Base-by-base conservation (phyloP, 2,888 invertebrate species). In the Andricus quercusramuli region DNA sequence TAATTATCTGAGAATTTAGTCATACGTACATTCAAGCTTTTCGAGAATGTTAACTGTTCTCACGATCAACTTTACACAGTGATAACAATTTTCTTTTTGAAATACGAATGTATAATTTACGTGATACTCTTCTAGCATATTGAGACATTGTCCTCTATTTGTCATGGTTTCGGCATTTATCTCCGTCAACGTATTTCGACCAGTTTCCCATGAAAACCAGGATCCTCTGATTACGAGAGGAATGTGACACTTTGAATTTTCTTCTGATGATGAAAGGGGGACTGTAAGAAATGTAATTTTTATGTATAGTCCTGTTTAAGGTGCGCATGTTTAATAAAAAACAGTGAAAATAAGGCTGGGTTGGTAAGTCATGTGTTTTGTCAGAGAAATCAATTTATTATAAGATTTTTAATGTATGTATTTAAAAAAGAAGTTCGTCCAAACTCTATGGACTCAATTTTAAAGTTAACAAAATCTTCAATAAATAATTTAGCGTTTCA, bases 191-290 rank as follows among this genome's bases (percentile, higher is more conserved):
- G 97, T 97, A 88, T 97, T 97, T 88, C 94, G 94, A 15, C 97
- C 97, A 93, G 95, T 96, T 94, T 98, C 98, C 94, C 97, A 96
- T 3, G 97, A 98, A 93, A 97, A 98, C 98, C 98, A 98, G 51
- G 97, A 95, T 82, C 98, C 98, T 88, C 97, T 94, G 76, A 98
- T 93, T 68, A 97, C 95, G 84, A 95, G 90, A 44, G 98, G 98
- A 90, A 98, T 97, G 41, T 94, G 94, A 91, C 97, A 97, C 3
- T 25, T 77, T 76, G 56, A n/a, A 13, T n/a, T 8, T 32, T 74
- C 29, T 13, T 74, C 32, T n/a, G 56, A 25, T 17, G 25, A 70
- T 9, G 70, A 56, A 17, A n/a, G 20, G 20, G 74, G 32, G 32
- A 56, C 74, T 74, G 29, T 51, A 74, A 74, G n/a, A 29, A 44